A percentile compares a stretch with the other conserved stretches of the same genome.
Evolutionary conservation across 1,140 invertebrate genomes (phyloP).

Genomic region (Brevipalpus yothersi): DNA sequence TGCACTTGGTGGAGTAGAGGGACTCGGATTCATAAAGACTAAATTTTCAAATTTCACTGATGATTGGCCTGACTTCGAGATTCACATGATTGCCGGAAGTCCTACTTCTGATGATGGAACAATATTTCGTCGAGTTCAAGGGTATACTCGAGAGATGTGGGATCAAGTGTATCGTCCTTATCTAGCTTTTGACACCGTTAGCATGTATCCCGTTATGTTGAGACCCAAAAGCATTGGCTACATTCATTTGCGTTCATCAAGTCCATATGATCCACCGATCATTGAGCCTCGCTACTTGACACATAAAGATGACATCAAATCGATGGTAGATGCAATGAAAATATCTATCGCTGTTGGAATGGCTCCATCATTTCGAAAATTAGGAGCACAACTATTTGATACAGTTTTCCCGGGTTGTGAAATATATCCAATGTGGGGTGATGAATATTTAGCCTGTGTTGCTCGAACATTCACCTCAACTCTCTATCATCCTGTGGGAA

Average conservation of each 20-base stretch:
- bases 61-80: conserved; percentile 72
- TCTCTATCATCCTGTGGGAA: conserved; percentile 32
- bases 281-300: conserved; percentile 55
- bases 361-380: conserved; percentile 30
- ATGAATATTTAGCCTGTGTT: conserved; percentile 59
- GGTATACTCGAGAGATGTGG: conserved; percentile 38
- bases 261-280: conserved; percentile 47
- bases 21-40: conserved; percentile 56
- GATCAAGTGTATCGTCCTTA: conserved; percentile 13
- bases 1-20: conserved; percentile 51
- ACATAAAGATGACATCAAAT: conserved; percentile 32
- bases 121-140: conserved; percentile 38
- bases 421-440: conserved; percentile 38
- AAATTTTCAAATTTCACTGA: conserved; percentile 55
- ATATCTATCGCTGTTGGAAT: conserved; percentile 12
- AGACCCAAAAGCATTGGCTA: conserved; percentile 44
- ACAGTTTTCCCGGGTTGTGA: conserved; percentile 50
- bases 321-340: conserved; percentile 17
- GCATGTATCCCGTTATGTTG: conserved; percentile 39
- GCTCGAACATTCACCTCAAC: conserved; percentile 60
- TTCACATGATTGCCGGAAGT: conserved; percentile 57
- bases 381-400: conserved; percentile 42
- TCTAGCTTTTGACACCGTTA: conserved; percentile 25
- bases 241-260: conserved; percentile 24
- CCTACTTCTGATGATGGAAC: conserved; percentile 45